Evolutionary conservation across 1,140 invertebrate species (phyloP), one percentile per base, ranked within the genome.

Genomic region (Dendrolimus punctatus): DNA sequence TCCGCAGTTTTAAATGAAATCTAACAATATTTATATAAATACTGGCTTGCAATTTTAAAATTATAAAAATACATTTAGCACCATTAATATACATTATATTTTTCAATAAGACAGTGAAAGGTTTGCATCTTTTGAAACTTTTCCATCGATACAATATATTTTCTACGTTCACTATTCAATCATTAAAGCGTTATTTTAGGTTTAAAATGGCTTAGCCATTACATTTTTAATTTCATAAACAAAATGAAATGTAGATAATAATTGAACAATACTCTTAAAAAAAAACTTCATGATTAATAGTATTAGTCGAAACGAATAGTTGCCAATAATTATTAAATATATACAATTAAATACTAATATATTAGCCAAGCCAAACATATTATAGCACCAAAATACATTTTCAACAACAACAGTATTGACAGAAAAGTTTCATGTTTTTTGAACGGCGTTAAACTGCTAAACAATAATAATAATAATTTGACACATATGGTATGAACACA

Each of bases 351-450:
- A 68, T 8, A 68, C 77, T 83, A 23, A 23, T 23, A 85, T 62
- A 68, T 85, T 82, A 82, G 82, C 79, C 82, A 83, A 83, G 80
- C 80, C 79, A 78, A 85, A 77, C 80, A 73, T 60, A 83, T 83
- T 68, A 72, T 83, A 85, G 78, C 80, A 85, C 78, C 79, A 85
- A 83, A 82, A 79, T 64, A 73, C 71, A 63, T 76, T 70, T 68
- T 65, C 48, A 74, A 78, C 59, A 75, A 71, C 39, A 53, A 43
- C 23, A 23, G 71, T 73, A 77, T 66, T 71, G 79, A 83, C 65
- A 83, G 80, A 85, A 85, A 85, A 85, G 80, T 85, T 85, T 82
- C 82, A 71, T 44, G 53, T 38, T 39, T 56, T 55, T 54, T 51
- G 45, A 23, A 23, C 23, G 23, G 23, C 23, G 23, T 23, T 23